Evolutionary conservation across 2,113 vertebrate species (phyloP).

Genomic region (Mirounga angustirostris): DNA sequence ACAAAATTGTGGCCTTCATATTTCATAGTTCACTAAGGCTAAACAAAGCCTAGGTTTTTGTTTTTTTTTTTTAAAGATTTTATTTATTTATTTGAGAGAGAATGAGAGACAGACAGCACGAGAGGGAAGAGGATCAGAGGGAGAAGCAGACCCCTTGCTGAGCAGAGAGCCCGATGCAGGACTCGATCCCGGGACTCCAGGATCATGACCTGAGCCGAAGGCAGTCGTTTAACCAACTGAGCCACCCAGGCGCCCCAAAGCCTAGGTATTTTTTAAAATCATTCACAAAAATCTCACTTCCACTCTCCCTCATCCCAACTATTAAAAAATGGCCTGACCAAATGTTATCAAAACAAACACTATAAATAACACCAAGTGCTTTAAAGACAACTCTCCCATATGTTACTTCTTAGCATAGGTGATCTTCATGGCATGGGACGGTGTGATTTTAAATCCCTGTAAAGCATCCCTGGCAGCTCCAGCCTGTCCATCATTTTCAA

Average conservation of each 20-base stretch:
- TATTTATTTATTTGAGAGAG: too few relatives aligned
- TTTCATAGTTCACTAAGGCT: slow-evolving; percentile 54
- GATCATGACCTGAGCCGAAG: too few relatives aligned
- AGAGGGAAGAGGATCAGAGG: too few relatives aligned
- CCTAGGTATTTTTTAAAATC: neutral
- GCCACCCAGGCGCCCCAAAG: neutral
- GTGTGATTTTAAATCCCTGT: slow-evolving; percentile 98
- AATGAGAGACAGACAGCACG: too few relatives aligned
- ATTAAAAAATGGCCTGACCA: slow-evolving; percentile 56
- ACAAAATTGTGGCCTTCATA: slow-evolving; percentile 78
- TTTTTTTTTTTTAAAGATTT: too few relatives aligned
- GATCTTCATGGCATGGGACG: slow-evolving; percentile 99
- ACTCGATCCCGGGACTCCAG: too few relatives aligned
- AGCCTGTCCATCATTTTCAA: slow-evolving; percentile 96
- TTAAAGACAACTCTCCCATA: neutral
- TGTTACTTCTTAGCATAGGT: slow-evolving; percentile 96
- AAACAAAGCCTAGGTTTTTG: slow-evolving; percentile 1
- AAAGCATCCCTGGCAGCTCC: slow-evolving; percentile 97
- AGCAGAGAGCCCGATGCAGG: too few relatives aligned
- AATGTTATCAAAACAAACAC: slow-evolving; percentile 56
- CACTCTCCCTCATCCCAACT: neutral
- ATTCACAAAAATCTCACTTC: slow-evolving; percentile 46
- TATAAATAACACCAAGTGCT: slow-evolving; percentile 76
- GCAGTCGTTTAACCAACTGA: too few relatives aligned
- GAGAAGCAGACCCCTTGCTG: too few relatives aligned